phyloP scores from a whole-genome alignment of 2,888 invertebrate species.

The Tortricodes alternella region DNA sequence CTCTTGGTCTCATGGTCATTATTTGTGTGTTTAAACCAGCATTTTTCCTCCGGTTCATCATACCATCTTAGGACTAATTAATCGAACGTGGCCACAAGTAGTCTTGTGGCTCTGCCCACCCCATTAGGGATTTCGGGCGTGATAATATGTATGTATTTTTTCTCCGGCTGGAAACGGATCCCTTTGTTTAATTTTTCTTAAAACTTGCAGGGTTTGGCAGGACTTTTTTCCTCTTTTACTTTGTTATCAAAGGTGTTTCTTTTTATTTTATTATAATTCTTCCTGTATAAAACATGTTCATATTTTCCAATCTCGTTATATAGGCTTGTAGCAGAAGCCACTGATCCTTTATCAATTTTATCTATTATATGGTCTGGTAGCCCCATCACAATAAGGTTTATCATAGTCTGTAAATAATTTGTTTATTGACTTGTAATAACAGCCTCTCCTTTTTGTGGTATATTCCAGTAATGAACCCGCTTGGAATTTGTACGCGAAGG shows the following conservation, averaged over 20 bases:
- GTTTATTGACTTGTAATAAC: conserved; percentile 26
- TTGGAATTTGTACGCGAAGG: conserved; percentile 29
- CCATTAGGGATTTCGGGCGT: too few species aligned
- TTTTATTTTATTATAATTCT: conserved; percentile 13
- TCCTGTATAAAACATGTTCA: conserved; percentile 28
- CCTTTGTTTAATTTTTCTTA: conserved; percentile 33
- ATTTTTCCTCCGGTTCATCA: too few species aligned
- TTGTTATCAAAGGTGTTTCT: background rate
- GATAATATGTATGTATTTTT: too few species aligned
- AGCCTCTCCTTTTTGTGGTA: conserved; percentile 31
- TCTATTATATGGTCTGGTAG: conserved; percentile 30
- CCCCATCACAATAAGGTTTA: conserved; percentile 30
- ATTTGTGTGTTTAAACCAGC: background rate
- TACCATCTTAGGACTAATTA: too few species aligned
- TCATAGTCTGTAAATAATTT: conserved; percentile 25
- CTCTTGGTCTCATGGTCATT: background rate
- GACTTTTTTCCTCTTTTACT: background rate
- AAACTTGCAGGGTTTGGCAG: too few species aligned
- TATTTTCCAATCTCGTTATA: conserved; percentile 34
- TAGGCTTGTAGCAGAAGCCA: conserved; percentile 25
- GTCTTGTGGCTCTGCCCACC: too few species aligned
- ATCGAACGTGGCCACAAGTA: too few species aligned
- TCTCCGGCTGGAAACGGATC: conserved; percentile 26
- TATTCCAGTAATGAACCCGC: conserved; percentile 23
- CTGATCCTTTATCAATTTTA: conserved; percentile 26